Evolutionary conservation across 2,113 vertebrate species (phyloP), one percentile per base, ranked within the genome.

Genomic region (Poeciliopsis occidentalis): DNA sequence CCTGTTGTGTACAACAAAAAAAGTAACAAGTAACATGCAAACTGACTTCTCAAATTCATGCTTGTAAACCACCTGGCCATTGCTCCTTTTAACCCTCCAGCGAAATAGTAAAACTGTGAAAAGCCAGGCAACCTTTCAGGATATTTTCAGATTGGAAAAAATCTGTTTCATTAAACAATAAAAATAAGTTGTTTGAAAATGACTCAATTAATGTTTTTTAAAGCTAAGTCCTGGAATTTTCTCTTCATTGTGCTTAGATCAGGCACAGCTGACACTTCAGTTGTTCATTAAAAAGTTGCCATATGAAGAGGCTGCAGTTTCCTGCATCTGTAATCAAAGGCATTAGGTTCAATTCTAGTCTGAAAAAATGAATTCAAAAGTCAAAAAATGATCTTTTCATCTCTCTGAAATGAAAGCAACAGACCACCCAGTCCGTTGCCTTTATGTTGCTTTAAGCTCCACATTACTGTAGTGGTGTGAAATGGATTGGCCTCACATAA

Each of bases 371-470:
- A 8, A 10, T n/a, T 24, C 22, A 57, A n/a, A n/a, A 57, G 51
- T 57, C n/a, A 8, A 57, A 57, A 51, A 57, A 57, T n/a, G 10
- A 5, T 7, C 2, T 57, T 57, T 57, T 57, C 51, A 57, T 24
- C 19, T 8, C 51, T n/a, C 19, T 57, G 51, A 57, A 57, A n/a
- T 57, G 24, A 57, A n/a, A 22, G 51, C 22, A 57, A 24, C 51
- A 57, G 51, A 57, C 51, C 51, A 57, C 51, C 22, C 51, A n/a
- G 22, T 8, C 17, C 2, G 22, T 57, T 57, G 24, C 22, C 19
- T 57, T 57, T 57, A 57, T 57, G 51, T 57, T 57, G 24, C 51
- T 57, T 57, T 57, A 57, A 57, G 51, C 51, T 57, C 51, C 51
- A 57, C 51, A 57, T 57, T 57, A 57, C 51, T 57, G 51, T 57